Conservation (phyloP, 1,140 invertebrate genomes). For the Patella vulgata region DNA sequence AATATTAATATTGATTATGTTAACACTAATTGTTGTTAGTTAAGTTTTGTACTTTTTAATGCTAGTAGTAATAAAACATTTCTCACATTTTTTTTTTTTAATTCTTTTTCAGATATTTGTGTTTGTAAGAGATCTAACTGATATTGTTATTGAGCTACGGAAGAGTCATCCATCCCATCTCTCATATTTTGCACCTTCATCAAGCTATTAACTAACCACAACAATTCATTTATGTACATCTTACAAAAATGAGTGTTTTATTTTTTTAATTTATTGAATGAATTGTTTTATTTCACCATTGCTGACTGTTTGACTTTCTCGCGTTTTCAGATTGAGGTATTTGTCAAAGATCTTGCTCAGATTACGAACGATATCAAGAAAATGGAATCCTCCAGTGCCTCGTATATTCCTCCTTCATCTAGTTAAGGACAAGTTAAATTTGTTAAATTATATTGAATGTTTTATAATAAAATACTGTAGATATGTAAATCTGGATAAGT, state of each 20-base stretch:
- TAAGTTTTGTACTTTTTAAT: no score
- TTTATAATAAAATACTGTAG: no score
- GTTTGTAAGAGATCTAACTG: neutral
- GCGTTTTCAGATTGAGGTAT: conserved; percentile 59
- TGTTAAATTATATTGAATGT: no score
- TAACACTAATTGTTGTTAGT: no score
- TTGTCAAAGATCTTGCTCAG: conserved; percentile 61
- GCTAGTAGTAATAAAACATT: no score
- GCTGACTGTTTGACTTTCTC: conserved; percentile 1
- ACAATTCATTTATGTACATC: neutral
- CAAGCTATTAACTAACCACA: conserved; percentile 1
- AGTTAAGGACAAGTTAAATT: conserved; percentile 45
- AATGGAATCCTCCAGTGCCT: conserved; percentile 55
- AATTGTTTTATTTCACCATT: conserved; percentile 1
- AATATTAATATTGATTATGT: no score
- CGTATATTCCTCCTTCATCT: conserved; percentile 57
- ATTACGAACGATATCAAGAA: conserved; percentile 62
- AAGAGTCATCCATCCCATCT: no score
- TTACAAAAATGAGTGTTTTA: no score
- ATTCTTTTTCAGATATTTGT: neutral
- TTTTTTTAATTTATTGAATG: neutral
- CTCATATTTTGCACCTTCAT: neutral
- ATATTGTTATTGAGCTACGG: neutral
- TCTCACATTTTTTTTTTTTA: neutral
- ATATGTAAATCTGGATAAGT: no score